Evolutionary conservation across 2,888 invertebrate genomes (phyloP).

Genomic region (Nycteola revayana): DNA sequence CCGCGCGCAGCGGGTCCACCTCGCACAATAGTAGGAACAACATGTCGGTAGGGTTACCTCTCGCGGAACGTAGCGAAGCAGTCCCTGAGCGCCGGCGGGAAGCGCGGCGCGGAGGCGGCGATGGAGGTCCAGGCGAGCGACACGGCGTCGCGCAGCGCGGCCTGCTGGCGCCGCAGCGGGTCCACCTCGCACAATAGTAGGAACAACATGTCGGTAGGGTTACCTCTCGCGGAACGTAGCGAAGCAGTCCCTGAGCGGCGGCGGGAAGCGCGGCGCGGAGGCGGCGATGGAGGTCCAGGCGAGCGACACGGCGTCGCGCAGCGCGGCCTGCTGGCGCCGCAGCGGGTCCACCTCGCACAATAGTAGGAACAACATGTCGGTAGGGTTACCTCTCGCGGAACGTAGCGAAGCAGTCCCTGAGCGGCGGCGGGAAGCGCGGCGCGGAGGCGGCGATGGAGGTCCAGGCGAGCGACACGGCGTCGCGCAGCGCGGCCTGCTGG

Average conservation of each 20-base stretch:
- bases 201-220: not conserved
- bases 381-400: conserved; percentile 90
- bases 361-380: too few species aligned
- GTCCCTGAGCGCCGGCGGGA: conserved; percentile 89
- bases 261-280: conserved; percentile 88
- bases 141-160: conserved; percentile 90
- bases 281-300: conserved; percentile 94
- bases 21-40: too few species aligned
- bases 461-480: conserved; percentile 93
- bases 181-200: conserved; percentile 89
- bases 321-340: conserved; percentile 88
- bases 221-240: conserved; percentile 90
- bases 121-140: conserved; percentile 94
- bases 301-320: conserved; percentile 90
- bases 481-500: conserved; percentile 90
- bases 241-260: conserved; percentile 92
- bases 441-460: conserved; percentile 90
- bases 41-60: conserved; percentile 87
- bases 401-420: too few species aligned
- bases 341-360: conserved; percentile 88
- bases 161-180: conserved; percentile 89
- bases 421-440: conserved; percentile 88
- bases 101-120: conserved; percentile 87
- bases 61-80: too few species aligned
- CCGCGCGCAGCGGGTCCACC: conserved; percentile 88